Percentiles rank a stretch among this genome's conserved stretches.
Conservation (phyloP, 2,113 vertebrate genomes). For the Eretmochelys imbricata region DNA sequence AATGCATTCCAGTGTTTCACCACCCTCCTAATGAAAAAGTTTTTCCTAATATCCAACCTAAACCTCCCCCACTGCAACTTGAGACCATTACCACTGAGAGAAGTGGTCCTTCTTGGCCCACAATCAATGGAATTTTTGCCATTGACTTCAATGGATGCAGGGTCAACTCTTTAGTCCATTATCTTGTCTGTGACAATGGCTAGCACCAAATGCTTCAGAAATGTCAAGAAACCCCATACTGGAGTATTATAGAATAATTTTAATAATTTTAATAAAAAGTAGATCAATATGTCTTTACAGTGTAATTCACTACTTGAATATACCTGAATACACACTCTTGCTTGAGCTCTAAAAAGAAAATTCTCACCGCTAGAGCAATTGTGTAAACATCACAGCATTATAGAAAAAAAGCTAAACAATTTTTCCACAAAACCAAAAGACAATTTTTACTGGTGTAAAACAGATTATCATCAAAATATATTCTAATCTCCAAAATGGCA, state of each 20-base stretch:
- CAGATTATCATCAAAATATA: not conserved
- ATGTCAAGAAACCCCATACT: not conserved
- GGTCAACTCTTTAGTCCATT: not conserved
- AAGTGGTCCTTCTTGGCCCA: not conserved
- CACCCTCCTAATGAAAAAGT: no score
- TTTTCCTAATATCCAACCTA: no score
- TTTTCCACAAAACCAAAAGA: not conserved
- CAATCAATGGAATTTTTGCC: not conserved
- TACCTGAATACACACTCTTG: not conserved
- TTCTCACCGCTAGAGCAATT: not conserved
- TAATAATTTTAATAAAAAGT: not conserved
- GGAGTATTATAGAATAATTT: not conserved
- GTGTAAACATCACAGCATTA: fast-evolving
- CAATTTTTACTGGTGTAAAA: not conserved
- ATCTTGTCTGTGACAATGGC: not conserved
- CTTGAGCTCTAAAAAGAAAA: not conserved
- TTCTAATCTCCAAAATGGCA: not conserved
- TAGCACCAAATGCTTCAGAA: not conserved
- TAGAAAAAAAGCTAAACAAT: not conserved
- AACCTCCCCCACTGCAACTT: no score
- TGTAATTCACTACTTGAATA: not conserved
- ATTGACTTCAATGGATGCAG: not conserved
- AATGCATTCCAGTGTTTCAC: no score
- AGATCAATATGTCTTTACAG: not conserved
- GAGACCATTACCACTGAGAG: not conserved